phyloP scores from a whole-genome alignment of 2,113 vertebrate species.

The Anolis sagrei region DNA sequence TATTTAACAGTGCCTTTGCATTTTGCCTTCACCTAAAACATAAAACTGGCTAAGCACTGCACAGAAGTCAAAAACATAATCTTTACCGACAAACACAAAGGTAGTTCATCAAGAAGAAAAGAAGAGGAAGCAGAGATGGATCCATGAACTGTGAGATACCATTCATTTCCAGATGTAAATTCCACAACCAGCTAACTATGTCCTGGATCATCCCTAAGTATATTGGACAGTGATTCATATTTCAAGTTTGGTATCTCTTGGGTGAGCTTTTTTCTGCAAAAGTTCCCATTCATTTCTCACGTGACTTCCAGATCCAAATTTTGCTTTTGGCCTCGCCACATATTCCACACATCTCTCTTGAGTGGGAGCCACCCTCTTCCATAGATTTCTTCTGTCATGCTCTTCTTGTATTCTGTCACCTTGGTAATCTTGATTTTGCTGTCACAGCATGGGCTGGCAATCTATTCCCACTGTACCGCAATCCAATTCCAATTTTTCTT shows the following conservation, averaged over 20 bases:
- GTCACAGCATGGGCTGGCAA: no score
- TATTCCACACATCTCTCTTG: neutral
- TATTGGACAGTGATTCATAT: neutral
- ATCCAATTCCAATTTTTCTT: neutral
- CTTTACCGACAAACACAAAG: neutral
- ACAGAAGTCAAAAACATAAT: neutral
- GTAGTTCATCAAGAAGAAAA: neutral
- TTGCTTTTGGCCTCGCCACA: neutral
- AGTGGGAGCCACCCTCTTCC: neutral
- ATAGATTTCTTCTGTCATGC: neutral
- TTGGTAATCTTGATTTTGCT: neutral
- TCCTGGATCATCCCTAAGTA: neutral
- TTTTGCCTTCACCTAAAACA: neutral
- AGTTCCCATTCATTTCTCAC: neutral
- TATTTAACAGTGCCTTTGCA: neutral
- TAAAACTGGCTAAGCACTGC: neutral
- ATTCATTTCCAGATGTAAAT: neutral
- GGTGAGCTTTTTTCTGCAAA: neutral
- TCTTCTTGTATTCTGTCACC: neutral
- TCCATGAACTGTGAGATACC: no score
- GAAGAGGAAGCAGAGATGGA: neutral
- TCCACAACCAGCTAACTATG: neutral
- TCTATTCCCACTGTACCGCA: neutral
- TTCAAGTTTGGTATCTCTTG: no score
- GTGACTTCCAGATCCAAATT: neutral